Conservation (phyloP, 2,797 vertebrate species). For the Antrozous pallidus region DNA sequence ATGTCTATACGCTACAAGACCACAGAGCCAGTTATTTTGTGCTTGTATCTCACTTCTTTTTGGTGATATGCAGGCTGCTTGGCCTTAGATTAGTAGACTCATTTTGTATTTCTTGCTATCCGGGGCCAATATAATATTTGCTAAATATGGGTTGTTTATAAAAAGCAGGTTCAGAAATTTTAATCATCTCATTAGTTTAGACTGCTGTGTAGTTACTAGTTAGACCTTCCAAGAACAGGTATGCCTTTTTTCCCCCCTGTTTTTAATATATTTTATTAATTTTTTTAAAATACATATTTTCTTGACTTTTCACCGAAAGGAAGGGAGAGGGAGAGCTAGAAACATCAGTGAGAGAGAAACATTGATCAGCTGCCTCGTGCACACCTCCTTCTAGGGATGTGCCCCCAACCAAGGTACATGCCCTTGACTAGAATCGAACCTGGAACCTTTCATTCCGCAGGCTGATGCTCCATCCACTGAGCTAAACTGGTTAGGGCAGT, state of each 20-base stretch:
- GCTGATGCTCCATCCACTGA: too few species aligned
- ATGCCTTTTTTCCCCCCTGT: not conserved
- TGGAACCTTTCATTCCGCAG: too few species aligned
- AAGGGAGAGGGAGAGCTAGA: too few species aligned
- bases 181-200: not conserved
- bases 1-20: not conserved
- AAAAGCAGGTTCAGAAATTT: slow-evolving; percentile 4
- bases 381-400: too few species aligned
- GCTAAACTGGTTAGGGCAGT: too few species aligned
- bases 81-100: not conserved
- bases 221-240: not conserved
- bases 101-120: slow-evolving; percentile 20
- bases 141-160: slow-evolving; percentile 6
- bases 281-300: too few species aligned
- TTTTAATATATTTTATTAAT: too few species aligned
- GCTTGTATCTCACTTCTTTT: not conserved
- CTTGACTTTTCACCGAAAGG: too few species aligned
- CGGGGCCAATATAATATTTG: not conserved
- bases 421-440: too few species aligned
- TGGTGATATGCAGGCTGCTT: not conserved
- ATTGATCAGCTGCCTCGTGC: too few species aligned
- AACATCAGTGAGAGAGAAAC: too few species aligned
- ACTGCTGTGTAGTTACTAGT: not conserved
- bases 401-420: too few species aligned
- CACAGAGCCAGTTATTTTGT: not conserved